Conservation (phyloP, 2,888 invertebrate genomes). For the Azorinus chamasolen region DNA sequence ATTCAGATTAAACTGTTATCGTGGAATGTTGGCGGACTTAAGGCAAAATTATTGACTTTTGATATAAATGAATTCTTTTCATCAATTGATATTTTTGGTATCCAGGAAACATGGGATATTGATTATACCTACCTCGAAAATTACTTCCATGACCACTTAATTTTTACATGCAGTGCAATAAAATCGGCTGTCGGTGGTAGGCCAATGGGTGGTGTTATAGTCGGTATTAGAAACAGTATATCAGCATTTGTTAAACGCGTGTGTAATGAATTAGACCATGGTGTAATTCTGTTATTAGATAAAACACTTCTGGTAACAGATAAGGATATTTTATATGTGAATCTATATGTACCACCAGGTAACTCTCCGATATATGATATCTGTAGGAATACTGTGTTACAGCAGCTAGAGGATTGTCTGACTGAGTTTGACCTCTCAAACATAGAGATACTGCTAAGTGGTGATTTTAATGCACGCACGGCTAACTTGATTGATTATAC, state of each 20-base stretch:
- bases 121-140: neutral
- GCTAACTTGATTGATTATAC: neutral
- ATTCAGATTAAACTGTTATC: too few relatives aligned
- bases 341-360: neutral
- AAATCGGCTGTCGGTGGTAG: neutral
- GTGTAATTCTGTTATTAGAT: constrained; percentile 1
- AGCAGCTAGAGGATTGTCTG: neutral
- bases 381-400: neutral
- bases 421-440: neutral
- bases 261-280: constrained; percentile 1
- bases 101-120: constrained; percentile 2
- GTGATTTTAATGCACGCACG: constrained; percentile 11
- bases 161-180: neutral
- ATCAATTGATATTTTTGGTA: too few relatives aligned
- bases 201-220: constrained; percentile 1
- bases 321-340: constrained; percentile 1
- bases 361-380: neutral
- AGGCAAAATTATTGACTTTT: too few relatives aligned
- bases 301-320: neutral
- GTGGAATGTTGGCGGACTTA: too few relatives aligned
- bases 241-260: neutral
- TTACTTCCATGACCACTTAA: neutral
- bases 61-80: too few relatives aligned
- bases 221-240: neutral
- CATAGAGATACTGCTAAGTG: neutral